Evolutionary conservation across 2,113 vertebrate species (phyloP), one percentile per base, ranked within the genome.

Genomic region (Sterna hirundo): DNA sequence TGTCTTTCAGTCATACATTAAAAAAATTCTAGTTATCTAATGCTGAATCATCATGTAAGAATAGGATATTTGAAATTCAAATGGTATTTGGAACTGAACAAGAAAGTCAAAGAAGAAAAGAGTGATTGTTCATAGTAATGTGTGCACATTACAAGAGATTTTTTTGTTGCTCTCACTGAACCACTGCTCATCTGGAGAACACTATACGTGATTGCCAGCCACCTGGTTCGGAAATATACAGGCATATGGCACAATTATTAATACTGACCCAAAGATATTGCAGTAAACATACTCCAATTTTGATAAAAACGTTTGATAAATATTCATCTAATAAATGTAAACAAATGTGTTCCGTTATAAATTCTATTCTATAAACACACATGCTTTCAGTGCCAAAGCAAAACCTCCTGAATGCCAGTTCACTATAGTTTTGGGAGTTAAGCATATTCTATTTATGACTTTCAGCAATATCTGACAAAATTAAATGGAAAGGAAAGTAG

Each of bases 171-270:
- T 91, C 64, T 76, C 79, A 80, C n/a, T 90, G 60, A 95, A 85
- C 42, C 0, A 8, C 58, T 83, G 29, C 9, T 82, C 69, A 90
- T 86, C 88, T 96, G 77, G 58, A 95, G n/a, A 81, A 19, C 34
- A 57, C 23, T 85, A 30, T 61, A 38, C 3, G 10, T 42, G 70
- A 70, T 34, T 91, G 78, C 47, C 86, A 95, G 52, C 58, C 81
- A 95, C 91, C 81, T 96, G 86, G 60, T 94, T 90, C 49, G 91
- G 40, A 95, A 93, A 95, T 71, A 38, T 15, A 64, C 27, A 71
- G 78, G 14, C 66, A 94, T 94, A 94, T 88, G 89, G 84, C 51
- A 64, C 27, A 60, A 77, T 44, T 91, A 89, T 88, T 86, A 93
- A 90, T 72, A 68, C 32, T 86, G 78, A 90, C 60, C 66, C 42